Evolutionary conservation across 2,888 invertebrate species (phyloP).

Genomic region (Thymelicus sylvestris): DNA sequence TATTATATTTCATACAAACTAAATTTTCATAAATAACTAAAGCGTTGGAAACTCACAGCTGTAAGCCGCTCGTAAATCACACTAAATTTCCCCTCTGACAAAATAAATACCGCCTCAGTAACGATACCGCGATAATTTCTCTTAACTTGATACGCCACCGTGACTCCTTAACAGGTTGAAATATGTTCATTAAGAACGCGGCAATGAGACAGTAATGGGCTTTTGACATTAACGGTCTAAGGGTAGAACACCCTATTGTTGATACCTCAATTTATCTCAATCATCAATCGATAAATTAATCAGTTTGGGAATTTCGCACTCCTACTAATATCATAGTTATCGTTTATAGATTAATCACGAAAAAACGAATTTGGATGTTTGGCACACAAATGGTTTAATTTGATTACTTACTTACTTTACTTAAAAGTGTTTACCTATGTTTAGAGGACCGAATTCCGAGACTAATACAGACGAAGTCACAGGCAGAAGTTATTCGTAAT

Average conservation of each 20-base stretch:
- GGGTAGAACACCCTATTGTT: neutral
- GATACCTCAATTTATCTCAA: neutral
- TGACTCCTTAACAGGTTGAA: conserved; percentile 30
- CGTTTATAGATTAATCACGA: no score
- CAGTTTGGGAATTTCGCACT: no score
- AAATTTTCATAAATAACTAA: conserved; percentile 25
- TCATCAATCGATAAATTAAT: no score
- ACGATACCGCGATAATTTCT: conserved; percentile 41
- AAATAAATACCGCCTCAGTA: conserved; percentile 45
- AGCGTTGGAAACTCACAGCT: neutral
- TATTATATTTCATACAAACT: conserved; percentile 14
- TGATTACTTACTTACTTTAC: no score
- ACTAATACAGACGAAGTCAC: no score
- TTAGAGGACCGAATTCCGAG: no score
- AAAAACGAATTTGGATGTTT: no score
- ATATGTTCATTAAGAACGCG: conserved; percentile 16
- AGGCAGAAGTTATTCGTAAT: no score
- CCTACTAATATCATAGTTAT: no score
- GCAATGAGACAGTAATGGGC: neutral
- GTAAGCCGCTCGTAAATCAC: conserved; percentile 42
- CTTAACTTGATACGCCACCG: conserved; percentile 37
- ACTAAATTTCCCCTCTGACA: conserved; percentile 42
- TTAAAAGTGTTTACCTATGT: no score
- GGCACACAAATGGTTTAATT: no score
- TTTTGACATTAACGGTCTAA: neutral